A percentile compares a stretch with the other conserved stretches of the same genome.
Conservation (phyloP, 2,888 invertebrate genomes). For the Antheraea assamensis region DNA sequence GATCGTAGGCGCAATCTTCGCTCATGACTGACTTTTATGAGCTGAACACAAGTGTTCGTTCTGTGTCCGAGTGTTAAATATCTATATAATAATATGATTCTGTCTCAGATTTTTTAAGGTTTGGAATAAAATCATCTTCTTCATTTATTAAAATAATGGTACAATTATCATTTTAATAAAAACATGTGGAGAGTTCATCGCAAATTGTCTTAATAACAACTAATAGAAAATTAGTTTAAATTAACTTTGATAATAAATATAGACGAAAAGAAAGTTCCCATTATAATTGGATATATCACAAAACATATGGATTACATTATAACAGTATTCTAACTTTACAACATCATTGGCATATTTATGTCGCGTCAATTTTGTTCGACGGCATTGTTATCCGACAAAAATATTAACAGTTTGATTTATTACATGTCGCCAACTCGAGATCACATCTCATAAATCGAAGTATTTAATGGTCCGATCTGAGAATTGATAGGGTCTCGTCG, state of each 20-base stretch:
- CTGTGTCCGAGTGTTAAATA: no score
- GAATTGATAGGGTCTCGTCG: constrained; percentile 58
- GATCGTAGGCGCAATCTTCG: no score
- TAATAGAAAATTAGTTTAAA: neutral
- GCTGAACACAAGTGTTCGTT: no score
- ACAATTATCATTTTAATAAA: neutral
- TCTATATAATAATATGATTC: no score
- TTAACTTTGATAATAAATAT: neutral
- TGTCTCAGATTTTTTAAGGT: no score
- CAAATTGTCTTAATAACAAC: no score
- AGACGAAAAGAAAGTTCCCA: constrained; percentile 30
- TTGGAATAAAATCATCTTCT: no score
- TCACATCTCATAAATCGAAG: constrained; percentile 67
- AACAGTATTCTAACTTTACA: constrained; percentile 34
- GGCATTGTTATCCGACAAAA: constrained; percentile 48
- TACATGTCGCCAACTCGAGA: constrained; percentile 55
- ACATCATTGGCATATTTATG: constrained; percentile 40
- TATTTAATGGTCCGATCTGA: constrained; percentile 54
- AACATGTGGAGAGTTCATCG: neutral
- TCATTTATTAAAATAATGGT: no score
- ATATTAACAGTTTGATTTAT: constrained; percentile 61
- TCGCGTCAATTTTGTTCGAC: constrained; percentile 34
- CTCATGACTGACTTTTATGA: no score
- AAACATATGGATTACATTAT: constrained; percentile 48
- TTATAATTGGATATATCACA: constrained; percentile 42